Evolutionary conservation across 2,888 invertebrate genomes (phyloP).

Genomic region (Danaus chrysippus): DNA sequence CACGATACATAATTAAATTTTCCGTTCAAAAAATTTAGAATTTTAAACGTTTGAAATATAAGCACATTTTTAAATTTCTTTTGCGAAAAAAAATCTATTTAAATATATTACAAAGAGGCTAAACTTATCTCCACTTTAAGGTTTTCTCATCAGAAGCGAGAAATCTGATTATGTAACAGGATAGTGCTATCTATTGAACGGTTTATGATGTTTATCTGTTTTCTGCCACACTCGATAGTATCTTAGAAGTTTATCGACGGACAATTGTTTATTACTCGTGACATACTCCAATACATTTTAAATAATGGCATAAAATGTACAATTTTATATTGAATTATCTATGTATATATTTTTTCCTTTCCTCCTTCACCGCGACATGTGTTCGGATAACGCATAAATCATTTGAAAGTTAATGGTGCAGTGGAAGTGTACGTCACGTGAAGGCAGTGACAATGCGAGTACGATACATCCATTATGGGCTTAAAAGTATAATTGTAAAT

Average conservation of each 20-base stretch:
- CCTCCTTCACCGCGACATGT: not conserved
- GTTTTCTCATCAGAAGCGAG: constrained; percentile 22
- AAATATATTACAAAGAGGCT: not conserved
- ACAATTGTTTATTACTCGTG: constrained; percentile 22
- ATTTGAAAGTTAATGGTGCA: constrained; percentile 3
- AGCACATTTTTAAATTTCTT: too few relatives aligned
- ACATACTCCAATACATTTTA: not conserved
- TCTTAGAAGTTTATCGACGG: constrained; percentile 27
- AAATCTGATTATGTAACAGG: constrained; percentile 45
- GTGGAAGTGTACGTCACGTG: not conserved
- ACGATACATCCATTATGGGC: constrained; percentile 22
- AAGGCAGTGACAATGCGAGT: constrained; percentile 2
- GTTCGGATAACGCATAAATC: constrained; percentile 8
- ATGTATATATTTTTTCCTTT: not conserved
- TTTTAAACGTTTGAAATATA: too few relatives aligned
- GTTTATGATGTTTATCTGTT: constrained; percentile 38
- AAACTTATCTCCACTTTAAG: not conserved
- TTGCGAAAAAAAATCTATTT: too few relatives aligned
- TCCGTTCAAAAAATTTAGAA: too few relatives aligned
- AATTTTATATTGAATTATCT: too few relatives aligned
- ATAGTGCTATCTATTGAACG: constrained; percentile 36
- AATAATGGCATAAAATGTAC: not conserved
- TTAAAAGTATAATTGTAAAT: constrained; percentile 27
- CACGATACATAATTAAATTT: too few relatives aligned
- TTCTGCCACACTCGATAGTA: constrained; percentile 26